These are phyloP conservation scores for Luidia sarsii DNA, from an alignment of 53 echinoderm and acorn worm genomes.

Conservation along the genomic window DNA sequence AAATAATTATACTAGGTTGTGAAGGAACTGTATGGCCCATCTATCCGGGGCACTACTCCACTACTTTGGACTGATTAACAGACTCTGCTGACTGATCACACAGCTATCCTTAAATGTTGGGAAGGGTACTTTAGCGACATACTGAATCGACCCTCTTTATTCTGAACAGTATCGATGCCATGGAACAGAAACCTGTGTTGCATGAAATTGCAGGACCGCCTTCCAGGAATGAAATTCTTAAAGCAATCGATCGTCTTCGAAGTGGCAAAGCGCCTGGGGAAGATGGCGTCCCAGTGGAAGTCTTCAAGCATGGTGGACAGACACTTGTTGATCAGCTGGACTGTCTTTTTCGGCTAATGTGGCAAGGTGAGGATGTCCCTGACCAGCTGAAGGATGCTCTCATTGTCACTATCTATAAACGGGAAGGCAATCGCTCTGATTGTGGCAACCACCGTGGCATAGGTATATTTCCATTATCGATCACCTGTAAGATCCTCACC, in stretches of 20 bases:
- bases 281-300: neutral
- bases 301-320: neutral
- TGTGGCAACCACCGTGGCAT: slow-evolving; percentile 14
- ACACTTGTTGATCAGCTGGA: neutral
- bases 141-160: too few species aligned
- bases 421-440: neutral
- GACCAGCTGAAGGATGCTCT: slow-evolving; percentile 9
- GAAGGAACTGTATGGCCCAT: too few species aligned
- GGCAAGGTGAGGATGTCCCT: slow-evolving; percentile 11
- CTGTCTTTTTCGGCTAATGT: neutral
- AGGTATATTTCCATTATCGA: slow-evolving; percentile 23
- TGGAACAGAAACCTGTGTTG: slow-evolving; percentile 3
- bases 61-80: too few species aligned
- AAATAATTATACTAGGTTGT: neutral
- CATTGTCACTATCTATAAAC: slow-evolving; percentile 15
- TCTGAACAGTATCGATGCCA: neutral
- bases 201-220: slow-evolving; percentile 3
- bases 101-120: too few species aligned
- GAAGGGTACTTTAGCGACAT: too few species aligned
- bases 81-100: too few species aligned
- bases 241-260: neutral
- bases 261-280: slow-evolving; percentile 3
- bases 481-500: neutral
- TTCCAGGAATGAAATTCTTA: neutral
- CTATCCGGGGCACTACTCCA: too few species aligned